Percentiles rank a stretch among this genome's conserved stretches.
These are phyloP conservation scores for Euwallacea similis DNA, from an alignment of 1,140 invertebrate genomes.

Conservation along the genomic window DNA sequence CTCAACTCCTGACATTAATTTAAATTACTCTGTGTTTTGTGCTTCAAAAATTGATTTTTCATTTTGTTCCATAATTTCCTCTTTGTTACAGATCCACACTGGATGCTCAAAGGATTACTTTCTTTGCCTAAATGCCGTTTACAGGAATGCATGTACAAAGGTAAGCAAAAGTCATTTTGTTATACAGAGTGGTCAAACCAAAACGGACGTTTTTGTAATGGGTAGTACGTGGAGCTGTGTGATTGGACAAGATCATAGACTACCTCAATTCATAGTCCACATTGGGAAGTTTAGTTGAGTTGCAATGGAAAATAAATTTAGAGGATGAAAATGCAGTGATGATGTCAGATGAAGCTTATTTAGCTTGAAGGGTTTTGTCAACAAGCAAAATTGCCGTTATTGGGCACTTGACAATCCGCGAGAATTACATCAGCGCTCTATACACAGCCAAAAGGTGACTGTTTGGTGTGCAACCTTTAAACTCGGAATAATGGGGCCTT, in stretches of 20 bases:
- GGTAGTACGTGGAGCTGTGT: no score
- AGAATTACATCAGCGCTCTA: neutral
- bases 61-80: neutral
- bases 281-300: no score
- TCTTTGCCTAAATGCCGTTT: neutral
- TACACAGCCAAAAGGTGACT: neutral
- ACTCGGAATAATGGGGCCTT: neutral
- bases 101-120: neutral
- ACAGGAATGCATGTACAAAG: no score
- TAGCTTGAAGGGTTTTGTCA: neutral
- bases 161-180: no score
- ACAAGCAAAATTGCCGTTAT: neutral
- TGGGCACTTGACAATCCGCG: neutral
- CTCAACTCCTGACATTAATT: neutral
- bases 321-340: no score
- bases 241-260: no score
- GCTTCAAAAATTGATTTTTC: neutral
- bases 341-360: neutral
- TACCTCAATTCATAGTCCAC: no score
- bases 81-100: slow-evolving; percentile 9
- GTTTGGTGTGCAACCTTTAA: neutral
- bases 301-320: no score
- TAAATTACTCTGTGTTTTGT: neutral
- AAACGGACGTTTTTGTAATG: no score
- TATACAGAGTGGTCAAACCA: no score